Evolutionary conservation across 2,797 vertebrate genomes (phyloP).

Genomic region (Margarornis squamiger): DNA sequence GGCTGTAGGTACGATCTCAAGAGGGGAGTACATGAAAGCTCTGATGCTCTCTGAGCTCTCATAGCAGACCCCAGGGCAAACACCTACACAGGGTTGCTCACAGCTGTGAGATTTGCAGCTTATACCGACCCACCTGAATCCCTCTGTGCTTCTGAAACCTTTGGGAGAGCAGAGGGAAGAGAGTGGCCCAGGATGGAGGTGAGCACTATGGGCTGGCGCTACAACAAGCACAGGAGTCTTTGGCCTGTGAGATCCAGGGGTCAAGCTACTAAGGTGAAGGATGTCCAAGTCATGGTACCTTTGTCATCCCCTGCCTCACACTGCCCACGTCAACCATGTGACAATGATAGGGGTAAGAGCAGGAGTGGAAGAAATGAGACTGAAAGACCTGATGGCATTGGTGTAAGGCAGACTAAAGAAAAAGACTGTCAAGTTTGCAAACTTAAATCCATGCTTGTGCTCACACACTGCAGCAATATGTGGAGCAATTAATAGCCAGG

Average conservation of each 20-base stretch:
- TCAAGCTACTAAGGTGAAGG: background rate
- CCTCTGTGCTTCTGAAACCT: background rate
- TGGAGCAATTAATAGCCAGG: background rate
- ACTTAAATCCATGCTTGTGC: background rate
- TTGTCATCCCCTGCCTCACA: background rate
- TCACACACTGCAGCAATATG: background rate
- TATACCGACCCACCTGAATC: background rate
- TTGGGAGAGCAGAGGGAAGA: background rate
- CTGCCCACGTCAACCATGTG: rapidly evolving
- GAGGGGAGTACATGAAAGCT: background rate
- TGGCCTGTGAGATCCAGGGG: background rate
- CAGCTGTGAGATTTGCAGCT: background rate
- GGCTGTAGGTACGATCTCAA: background rate
- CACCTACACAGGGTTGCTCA: constrained; percentile 5
- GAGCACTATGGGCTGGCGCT: background rate
- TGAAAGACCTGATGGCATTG: background rate
- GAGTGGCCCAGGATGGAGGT: background rate
- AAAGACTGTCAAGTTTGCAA: background rate
- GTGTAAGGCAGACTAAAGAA: background rate
- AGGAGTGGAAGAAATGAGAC: background rate
- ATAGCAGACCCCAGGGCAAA: background rate
- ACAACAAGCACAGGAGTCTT: background rate
- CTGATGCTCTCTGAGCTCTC: background rate
- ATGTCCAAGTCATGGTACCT: background rate
- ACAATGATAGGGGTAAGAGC: background rate